Evolutionary conservation across 2,888 invertebrate species (phyloP), one percentile per base, ranked within the genome.

Genomic region (Tenthredo amoena): DNA sequence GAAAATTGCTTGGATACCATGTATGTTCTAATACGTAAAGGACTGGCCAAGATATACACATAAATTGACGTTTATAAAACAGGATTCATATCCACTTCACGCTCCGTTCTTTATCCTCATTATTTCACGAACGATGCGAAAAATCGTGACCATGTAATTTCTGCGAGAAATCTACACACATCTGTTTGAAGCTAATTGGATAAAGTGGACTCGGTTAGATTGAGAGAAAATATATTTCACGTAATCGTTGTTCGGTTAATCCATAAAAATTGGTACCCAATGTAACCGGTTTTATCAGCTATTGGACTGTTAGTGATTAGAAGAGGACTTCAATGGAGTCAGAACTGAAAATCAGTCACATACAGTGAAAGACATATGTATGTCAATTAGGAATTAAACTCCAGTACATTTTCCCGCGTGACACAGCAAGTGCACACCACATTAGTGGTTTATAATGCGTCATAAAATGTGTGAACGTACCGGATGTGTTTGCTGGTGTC

Each of bases 81-180:
- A 47, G 26, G 4, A 47, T 47, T 47, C 26, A 76, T 47, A 50
- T 76, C 31, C 7, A 37, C 18, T 76, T 43, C 76, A 76, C 47
- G 76, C 76, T 76, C 31, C 47, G 40, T 50, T 47, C 43, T 76
- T 76, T 76, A 43, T 76, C 76, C 47, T 76, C 76, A 43, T 76
- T 76, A 43, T 47, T 76, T 55, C 6, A 34, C 15, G 55, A 77
- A 77, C 77, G 76, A 55, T 77, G 77, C 18, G 31, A 7, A 77
- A 10, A 31, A 34, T 21, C 50, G 21, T 55, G 34, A 77, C 50
- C 77, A 34, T 77, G 31, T 77, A 50, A 77, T 77, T 55, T 34
- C 77, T 31, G 31, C 50, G 21, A 34, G 50, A 77, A 77, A 50
- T 26, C 31, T 9, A 77, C 77, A 77, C 31, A 10, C 31, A 5